Evolutionary conservation across 92 coral and sea anemone genomes (phyloP).

Genomic region (Scolanthus callimorphus): DNA sequence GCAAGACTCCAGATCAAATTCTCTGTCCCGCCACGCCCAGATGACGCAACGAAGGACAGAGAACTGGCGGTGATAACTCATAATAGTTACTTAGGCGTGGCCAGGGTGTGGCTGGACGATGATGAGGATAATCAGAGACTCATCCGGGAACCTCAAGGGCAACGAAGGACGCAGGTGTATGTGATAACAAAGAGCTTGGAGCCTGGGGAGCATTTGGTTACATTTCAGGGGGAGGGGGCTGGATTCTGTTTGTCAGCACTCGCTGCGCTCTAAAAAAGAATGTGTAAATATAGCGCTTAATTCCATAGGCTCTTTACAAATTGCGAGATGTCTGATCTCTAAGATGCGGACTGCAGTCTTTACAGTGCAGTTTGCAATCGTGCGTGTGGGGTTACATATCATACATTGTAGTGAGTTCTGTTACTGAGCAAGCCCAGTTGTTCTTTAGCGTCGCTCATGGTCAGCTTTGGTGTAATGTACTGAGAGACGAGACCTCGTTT

Average conservation of each 20-base stretch:
- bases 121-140: conserved; percentile 22
- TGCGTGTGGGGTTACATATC: too few species aligned
- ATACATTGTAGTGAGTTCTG: too few species aligned
- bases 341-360: too few species aligned
- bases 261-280: conserved; percentile 68
- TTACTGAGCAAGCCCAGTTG: too few species aligned
- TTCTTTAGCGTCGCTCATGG: too few species aligned
- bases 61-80: conserved; percentile 75
- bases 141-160: conserved; percentile 56
- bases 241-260: conserved; percentile 94
- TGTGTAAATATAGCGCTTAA: not conserved
- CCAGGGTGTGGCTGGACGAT: conserved; percentile 77
- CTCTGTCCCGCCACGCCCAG: conserved; percentile 36
- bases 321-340: too few species aligned
- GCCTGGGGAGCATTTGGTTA: conserved; percentile 75
- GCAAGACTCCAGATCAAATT: conserved; percentile 66
- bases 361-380: too few species aligned
- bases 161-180: conserved; percentile 69
- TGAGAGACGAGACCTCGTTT: too few species aligned
- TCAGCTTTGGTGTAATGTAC: too few species aligned
- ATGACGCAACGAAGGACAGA: conserved; percentile 24
- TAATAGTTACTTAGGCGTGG: conserved; percentile 83
- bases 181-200: conserved; percentile 48
- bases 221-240: conserved; percentile 44
- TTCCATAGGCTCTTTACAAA: too few species aligned